phyloP scores from a whole-genome alignment of 2,113 vertebrate genomes.

The Panthera leo region DNA sequence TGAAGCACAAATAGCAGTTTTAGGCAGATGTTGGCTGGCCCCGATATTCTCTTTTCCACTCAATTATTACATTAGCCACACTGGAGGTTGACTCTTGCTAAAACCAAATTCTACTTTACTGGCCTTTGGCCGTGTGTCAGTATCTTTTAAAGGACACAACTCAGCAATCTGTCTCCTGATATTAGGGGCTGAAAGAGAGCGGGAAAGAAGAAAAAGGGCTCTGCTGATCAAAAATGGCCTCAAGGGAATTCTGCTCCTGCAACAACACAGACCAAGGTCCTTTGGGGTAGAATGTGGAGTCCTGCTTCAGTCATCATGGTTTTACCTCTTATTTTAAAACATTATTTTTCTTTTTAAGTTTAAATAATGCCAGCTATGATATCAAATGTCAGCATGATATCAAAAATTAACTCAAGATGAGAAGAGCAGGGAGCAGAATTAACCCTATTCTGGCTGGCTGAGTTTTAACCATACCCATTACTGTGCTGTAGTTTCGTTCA shows the following conservation, averaged over 20 bases:
- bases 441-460: not conserved
- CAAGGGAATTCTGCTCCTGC: not conserved
- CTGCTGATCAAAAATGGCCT: not conserved
- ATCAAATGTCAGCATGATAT: not conserved
- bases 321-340: not conserved
- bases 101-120: constrained; percentile 6
- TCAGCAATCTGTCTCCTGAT: not conserved
- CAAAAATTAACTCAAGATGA: not conserved
- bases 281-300: not conserved
- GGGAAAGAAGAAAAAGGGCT: not conserved
- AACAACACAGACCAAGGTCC: not conserved
- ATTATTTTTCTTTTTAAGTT: not conserved
- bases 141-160: not conserved
- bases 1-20: not conserved
- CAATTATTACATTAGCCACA: not conserved
- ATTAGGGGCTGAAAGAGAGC: not conserved
- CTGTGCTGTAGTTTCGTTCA: not conserved
- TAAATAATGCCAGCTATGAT: not conserved
- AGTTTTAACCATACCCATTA: not conserved
- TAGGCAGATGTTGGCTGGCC: not conserved
- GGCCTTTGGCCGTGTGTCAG: not conserved
- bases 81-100: not conserved
- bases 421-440: not conserved
- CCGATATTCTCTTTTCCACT: not conserved
- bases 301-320: not conserved